These are phyloP conservation scores for Spodoptera frugiperda DNA, from an alignment of 1,140 invertebrate species.

Conservation along the genomic window DNA sequence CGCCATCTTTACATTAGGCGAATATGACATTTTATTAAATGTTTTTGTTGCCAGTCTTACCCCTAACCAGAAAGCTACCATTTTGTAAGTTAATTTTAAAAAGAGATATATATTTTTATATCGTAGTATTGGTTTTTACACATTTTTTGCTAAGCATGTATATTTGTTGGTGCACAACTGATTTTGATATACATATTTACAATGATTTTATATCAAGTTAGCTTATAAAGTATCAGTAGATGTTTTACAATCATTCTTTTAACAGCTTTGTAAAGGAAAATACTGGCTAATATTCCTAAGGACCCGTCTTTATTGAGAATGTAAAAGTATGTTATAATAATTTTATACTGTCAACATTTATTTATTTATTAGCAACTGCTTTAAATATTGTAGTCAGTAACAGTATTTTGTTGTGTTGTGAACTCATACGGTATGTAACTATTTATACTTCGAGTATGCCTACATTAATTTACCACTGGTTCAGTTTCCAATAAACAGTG, in stretches of 20 bases:
- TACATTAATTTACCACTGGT: not conserved
- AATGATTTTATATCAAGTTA: conserved; percentile 54
- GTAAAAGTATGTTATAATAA: conserved; percentile 3
- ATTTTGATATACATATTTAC: conserved; percentile 70
- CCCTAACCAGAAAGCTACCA: not conserved
- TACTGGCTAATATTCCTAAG: conserved; percentile 8
- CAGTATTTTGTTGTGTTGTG: conserved; percentile 56
- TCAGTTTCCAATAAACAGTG: not conserved
- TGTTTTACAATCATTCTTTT: conserved; percentile 44
- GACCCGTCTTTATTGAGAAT: not conserved
- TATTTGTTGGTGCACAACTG: conserved; percentile 56
- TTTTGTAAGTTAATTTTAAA: conserved; percentile 55
- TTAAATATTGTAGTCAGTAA: conserved; percentile 44
- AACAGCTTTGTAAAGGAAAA: conserved; percentile 46
- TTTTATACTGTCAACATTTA: conserved; percentile 21
- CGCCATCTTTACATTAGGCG: no score
- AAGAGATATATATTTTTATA: conserved; percentile 75
- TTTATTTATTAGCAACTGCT: conserved; percentile 30
- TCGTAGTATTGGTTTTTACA: conserved; percentile 67
- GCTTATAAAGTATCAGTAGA: conserved; percentile 38
- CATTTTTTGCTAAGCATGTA: conserved; percentile 70
- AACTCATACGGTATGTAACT: conserved; percentile 28
- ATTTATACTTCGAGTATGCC: conserved; percentile 17
- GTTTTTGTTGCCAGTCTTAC: not conserved
- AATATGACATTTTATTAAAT: no score